Base-by-base conservation (phyloP, 1,140 invertebrate genomes). In the Branchinecta lynchi region DNA sequence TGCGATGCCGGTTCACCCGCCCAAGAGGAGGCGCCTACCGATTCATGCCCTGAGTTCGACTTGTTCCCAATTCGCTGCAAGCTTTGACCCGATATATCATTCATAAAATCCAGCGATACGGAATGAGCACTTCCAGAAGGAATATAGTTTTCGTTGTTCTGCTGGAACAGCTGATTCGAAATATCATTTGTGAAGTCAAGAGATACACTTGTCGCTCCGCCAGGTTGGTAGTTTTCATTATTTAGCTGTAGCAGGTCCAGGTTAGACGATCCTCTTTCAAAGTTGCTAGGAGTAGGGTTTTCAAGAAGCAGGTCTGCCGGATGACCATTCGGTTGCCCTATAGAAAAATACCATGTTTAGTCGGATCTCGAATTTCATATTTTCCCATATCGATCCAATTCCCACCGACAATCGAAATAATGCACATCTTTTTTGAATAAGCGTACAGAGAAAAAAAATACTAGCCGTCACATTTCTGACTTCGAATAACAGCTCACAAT, bases 181-280 rank as follows among this genome's bases (percentile, higher is more conserved):
- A 60, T 60, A 20, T 60, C 51, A 60, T 60, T 60, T 60, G 51
- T 60, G 17, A 60, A 60, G 17, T 60, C 51, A 20, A 60, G 51
- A 20, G 51, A 60, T 12, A 60, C 51, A 15, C 12, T 15, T 60
- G 51, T 60, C 12, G 51, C 51, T 20, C 51, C 51, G 6, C 51
- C 17, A 15, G 51, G 51, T 20, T 60, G 51, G 17, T 60, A 60
- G 51, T 60, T 60, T 60, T 60, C 51, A 60, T 60, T 60, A 20
- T 60, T 60, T 12, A 60, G 51, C 51, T 60, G 51, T 60, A 60
- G 17, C 6, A 60, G 17, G 12, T 60, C 51, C 32, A 32, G 5
- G 32, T 32, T 32, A 5, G 32, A 32, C 5, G 32, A 32, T 32
- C 32, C 32, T 32, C 32, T 32, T 32, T 32, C 32, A 32, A 32